Evolutionary conservation across 2,113 vertebrate genomes (phyloP).

Genomic region (Tympanuchus pallidicinctus): DNA sequence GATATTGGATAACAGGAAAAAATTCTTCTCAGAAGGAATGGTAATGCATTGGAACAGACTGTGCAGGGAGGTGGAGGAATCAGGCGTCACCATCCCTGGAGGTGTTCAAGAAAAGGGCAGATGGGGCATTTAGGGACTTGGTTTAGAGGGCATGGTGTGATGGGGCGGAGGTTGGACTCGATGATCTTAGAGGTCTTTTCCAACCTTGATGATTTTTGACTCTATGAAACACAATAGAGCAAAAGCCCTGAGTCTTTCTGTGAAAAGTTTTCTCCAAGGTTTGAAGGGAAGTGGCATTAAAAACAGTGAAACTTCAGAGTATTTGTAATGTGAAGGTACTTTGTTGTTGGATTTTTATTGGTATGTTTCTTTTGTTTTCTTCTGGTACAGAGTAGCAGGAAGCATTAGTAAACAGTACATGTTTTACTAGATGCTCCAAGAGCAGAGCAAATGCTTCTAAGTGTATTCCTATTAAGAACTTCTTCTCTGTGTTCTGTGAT

Average conservation of each 20-base stretch:
- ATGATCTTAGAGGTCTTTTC: too few relatives aligned
- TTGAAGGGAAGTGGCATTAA: not conserved
- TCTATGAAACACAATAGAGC: not conserved
- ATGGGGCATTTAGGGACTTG: too few relatives aligned
- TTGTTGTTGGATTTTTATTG: not conserved
- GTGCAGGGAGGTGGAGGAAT: too few relatives aligned
- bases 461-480: not conserved
- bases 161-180: too few relatives aligned
- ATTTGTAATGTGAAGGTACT: not conserved
- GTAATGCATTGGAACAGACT: too few relatives aligned
- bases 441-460: not conserved
- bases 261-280: not conserved
- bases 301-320: not conserved
- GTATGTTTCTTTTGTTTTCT: not conserved
- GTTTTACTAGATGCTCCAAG: not conserved
- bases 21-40: too few relatives aligned
- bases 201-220: too few relatives aligned
- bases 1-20: too few relatives aligned
- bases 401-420: accelerated
- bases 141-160: too few relatives aligned
- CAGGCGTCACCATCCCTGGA: too few relatives aligned
- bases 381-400: not conserved
- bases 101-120: too few relatives aligned
- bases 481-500: not conserved
- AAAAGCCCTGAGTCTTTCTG: not conserved